phyloP scores from a whole-genome alignment of 2,113 vertebrate genomes.

The Gobius niger region DNA sequence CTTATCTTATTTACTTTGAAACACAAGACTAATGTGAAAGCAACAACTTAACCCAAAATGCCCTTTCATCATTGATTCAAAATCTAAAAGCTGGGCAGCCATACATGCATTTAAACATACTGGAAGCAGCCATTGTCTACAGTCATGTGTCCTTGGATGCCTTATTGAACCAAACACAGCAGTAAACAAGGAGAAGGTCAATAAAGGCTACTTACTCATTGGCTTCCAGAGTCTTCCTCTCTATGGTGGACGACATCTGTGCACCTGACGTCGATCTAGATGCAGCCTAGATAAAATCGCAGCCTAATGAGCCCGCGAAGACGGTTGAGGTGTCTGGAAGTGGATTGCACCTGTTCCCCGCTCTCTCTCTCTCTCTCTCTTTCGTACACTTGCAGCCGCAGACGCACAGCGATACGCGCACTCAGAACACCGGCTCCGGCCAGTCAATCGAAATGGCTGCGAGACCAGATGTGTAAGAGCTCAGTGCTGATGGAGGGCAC shows the following conservation, averaged over 20 bases:
- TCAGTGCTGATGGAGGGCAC: conserved; percentile 44
- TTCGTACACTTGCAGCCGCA: not conserved
- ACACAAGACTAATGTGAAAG: not conserved
- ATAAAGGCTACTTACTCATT: conserved; percentile 85
- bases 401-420: not conserved
- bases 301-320: conserved; percentile 7
- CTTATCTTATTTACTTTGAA: too few relatives aligned
- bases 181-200: not conserved
- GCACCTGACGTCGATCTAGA: conserved; percentile 25
- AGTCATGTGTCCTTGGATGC: not conserved
- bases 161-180: not conserved
- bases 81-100: not conserved
- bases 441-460: conserved; percentile 33
- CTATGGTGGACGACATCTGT: conserved; percentile 92
- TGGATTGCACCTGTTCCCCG: conserved; percentile 60
- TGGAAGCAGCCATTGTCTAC: not conserved
- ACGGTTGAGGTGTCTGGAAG: conserved; percentile 20
- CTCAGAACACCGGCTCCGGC: not conserved
- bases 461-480: conserved; percentile 17
- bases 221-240: conserved; percentile 93
- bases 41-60: not conserved
- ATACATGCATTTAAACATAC: too few relatives aligned
- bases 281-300: not conserved
- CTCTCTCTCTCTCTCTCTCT: too few relatives aligned
- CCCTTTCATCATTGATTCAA: not conserved